Evolutionary conservation across 2,888 invertebrate species (phyloP), one percentile per base, ranked within the genome.

Genomic region (Hirtodrosophila duncani): DNA sequence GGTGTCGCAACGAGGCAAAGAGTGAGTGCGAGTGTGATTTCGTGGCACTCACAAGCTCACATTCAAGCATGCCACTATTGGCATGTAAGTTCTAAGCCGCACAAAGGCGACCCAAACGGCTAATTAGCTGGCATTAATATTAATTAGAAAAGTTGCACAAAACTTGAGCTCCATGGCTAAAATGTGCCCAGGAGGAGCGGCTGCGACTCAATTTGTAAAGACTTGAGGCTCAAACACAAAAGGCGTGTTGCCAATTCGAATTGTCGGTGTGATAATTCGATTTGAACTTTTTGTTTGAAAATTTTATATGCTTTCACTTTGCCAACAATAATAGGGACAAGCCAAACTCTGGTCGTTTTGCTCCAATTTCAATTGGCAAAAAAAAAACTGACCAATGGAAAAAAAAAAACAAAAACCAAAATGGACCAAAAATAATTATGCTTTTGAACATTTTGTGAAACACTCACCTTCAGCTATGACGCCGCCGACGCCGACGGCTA

Each of bases 91-190:
- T 10, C n/a, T 20, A 52, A 18, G 30, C 29, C 20, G 29, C 8
- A 27, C 26, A 16, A 29, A 20, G 13, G 11, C 36, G 20, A 27
- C 51, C 55, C 55, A 8, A 41, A 58, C 17, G 71, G 30, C 56
- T 63, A 63, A 70, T 72, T 70, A 67, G 59, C 39, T 16, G n/a
- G 61, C 51, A 75, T 78, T 74, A 67, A 70, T 63, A 67, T 78
- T 74, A 78, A 72, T 78, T 63, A 78, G 51, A 61, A 78, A 72
- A 78, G 61, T 72, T 78, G 37, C 13, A 16, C 26, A 44, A 53
- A 44, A 36, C 18, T 18, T 41, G 50, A 45, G 39, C 42, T 30
- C 33, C 24, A 21, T 7, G 43, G 23, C 29, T 21, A 67, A 70
- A 72, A 55, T 50, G 66, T 50, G 44, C 70, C 66, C 74, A 37